Base-by-base conservation (phyloP, 2,888 invertebrate species). In the Latrodectus hesperus region DNA sequence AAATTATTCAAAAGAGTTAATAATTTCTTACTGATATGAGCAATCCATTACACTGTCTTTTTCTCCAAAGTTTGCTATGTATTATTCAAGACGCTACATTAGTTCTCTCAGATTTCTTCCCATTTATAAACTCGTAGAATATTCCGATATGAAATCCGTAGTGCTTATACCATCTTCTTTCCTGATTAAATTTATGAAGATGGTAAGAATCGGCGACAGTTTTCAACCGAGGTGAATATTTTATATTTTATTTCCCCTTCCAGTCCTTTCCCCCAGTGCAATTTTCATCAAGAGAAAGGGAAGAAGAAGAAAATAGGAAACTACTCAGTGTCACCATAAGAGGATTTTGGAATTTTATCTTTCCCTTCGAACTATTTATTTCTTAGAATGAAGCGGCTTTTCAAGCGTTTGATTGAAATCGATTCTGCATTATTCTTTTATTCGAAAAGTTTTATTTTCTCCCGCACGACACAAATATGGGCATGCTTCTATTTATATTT, bases 131-230 rank as follows among this genome's bases (percentile, higher is more conserved):
- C 38, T 51, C 73, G 81, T 53, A 53, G 73, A 81, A 81, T 73
- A 73, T 81, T 81, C 38, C 73, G 81, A 81, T 81, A 73, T 67
- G 65, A 81, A 74, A 74, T 81, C 73, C 60, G 3, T 16, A 52
- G 53, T 52, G 65, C 17, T n/a, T 81, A 22, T 80, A 72, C 49
- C 17, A 64, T 49, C 65, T 26, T 38, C 67, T 12, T 49, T 81
- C 49, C 73, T 81, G 81, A 81, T 81, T 81, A 81, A 81, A 81
- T 81, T 81, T 81, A 81, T 81, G 65, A 52, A 53, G 26, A 73
- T 73, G 73, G 52, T 26, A 67, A 55, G 55, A 81, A 73, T 12
- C 38, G 73, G 64, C 64, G 52, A 74, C 73, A 67, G 53, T 67
- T 73, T 78, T 74, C 67, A 52, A 51, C 52, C n/a, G 70, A 14